Evolutionary conservation across 2,797 vertebrate genomes (phyloP), one percentile per base, ranked within the genome.

Genomic region (Vireo griseus): DNA sequence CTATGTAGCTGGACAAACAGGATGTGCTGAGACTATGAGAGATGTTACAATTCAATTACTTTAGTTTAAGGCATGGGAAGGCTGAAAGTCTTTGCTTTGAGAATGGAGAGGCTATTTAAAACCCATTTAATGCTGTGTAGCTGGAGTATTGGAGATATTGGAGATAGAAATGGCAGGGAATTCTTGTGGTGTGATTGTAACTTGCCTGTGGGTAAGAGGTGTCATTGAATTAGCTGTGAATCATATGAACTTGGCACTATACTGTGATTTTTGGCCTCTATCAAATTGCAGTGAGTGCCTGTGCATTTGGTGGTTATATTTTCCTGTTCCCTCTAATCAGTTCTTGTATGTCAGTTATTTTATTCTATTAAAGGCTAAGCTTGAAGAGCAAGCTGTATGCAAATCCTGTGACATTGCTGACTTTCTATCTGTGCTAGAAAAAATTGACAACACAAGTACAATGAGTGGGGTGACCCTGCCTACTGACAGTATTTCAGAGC

Each of bases 321-420:
- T 94, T 75, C 29, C 22, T 55, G 19, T 62, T 75, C 7, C 10
- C 22, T 73, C 66, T 86, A 86, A 81, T 69, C 29, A n/a, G 18
- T 66, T 92, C 47, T 55, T 93, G 26, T 17, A 50, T 73, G 55
- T 51, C 73, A 79, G 66, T 73, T 22, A 63, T 78, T 83, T 59
- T 88, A 67, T 81, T 81, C 25, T 78, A 14, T 86, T 88, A 93
- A 84, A 89, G 62, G 26, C 37, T 91, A 68, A 90, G 54, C 54
- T 40, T 83, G 55, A 67, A 88, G 47, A 78, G 28, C 35, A 94
- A 93, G 66, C 28, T 2, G 0, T 58, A 78, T 73, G 86, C 54
- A 95, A 94, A 94, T 95, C 55, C 73, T 55, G 48, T 88, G 69
- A 84, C 79, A 75, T 6, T 75, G 35, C 21, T 59, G 90, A 58